Conservation (phyloP, 2,797 vertebrate genomes). For the Gallinago solitaria region DNA sequence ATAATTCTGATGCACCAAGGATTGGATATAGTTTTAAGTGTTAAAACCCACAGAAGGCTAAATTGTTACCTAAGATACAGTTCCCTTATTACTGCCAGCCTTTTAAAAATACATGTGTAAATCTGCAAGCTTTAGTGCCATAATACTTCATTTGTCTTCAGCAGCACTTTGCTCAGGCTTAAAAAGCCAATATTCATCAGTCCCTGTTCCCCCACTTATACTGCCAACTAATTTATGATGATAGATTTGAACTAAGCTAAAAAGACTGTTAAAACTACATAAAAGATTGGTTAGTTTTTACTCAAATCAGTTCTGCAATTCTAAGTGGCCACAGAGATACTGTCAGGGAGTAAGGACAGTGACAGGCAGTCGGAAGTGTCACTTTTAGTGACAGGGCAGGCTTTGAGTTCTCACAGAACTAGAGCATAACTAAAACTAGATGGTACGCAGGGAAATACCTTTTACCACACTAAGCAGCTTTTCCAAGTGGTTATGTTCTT, state of each 20-base stretch:
- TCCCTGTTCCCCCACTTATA: not conserved
- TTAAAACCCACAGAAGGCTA: not conserved
- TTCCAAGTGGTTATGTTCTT: slow-evolving; percentile 91
- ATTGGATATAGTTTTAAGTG: not conserved
- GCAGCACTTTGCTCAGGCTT: not conserved
- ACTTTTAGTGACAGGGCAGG: not conserved
- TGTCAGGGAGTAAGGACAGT: not conserved
- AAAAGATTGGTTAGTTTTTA: not conserved
- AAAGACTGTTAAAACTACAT: not conserved
- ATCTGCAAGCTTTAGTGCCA: not conserved
- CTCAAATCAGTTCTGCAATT: not conserved
- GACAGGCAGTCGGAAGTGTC: not conserved
- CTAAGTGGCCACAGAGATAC: not conserved
- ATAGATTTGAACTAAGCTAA: not conserved
- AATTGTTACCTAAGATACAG: not conserved
- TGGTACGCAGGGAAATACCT: slow-evolving; percentile 75
- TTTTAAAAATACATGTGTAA: not conserved
- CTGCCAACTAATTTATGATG: not conserved
- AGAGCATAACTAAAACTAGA: not conserved
- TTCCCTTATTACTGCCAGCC: not conserved
- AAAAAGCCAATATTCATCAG: not conserved
- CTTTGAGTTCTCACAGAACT: not conserved
- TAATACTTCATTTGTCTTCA: not conserved
- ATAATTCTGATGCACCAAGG: not conserved
- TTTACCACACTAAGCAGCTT: slow-evolving; percentile 93